A percentile compares a stretch with the other conserved stretches of the same genome.
These are phyloP conservation scores for Heterotilapia buettikoferi DNA, from an alignment of 2,113 vertebrate genomes.

Conservation along the genomic window DNA sequence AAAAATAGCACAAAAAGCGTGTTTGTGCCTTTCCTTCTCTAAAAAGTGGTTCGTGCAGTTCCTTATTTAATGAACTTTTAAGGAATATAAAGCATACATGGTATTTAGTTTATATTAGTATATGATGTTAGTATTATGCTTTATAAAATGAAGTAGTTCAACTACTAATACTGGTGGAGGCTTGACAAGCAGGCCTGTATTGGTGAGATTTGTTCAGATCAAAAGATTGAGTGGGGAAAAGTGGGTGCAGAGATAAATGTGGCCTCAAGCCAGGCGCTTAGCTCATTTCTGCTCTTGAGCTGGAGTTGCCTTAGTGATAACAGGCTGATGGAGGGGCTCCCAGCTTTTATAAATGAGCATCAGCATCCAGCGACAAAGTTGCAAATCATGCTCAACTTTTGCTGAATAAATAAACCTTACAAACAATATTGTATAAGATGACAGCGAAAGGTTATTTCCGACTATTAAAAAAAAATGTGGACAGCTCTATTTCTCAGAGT, in stretches of 20 bases:
- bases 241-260: neutral
- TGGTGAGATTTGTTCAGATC: neutral
- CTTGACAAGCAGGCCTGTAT: neutral
- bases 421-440: neutral
- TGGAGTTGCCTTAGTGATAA: neutral
- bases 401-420: constrained; percentile 13
- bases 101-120: constrained; percentile 21
- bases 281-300: neutral
- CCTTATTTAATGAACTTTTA: neutral
- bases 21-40: constrained; percentile 28
- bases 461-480: neutral
- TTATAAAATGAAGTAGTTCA: neutral
- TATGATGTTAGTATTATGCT: constrained; percentile 5
- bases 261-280: neutral
- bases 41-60: constrained; percentile 29
- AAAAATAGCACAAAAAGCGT: constrained; percentile 22
- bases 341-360: neutral
- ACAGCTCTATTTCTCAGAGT: neutral
- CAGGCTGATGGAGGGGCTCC: neutral
- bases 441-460: neutral
- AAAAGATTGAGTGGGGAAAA: neutral
- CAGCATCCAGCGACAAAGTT: constrained; percentile 1
- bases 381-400: constrained; percentile 39
- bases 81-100: neutral
- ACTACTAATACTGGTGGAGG: neutral